Evolutionary conservation across 2,888 invertebrate genomes (phyloP).

Genomic region (Entomobrya proxima): DNA sequence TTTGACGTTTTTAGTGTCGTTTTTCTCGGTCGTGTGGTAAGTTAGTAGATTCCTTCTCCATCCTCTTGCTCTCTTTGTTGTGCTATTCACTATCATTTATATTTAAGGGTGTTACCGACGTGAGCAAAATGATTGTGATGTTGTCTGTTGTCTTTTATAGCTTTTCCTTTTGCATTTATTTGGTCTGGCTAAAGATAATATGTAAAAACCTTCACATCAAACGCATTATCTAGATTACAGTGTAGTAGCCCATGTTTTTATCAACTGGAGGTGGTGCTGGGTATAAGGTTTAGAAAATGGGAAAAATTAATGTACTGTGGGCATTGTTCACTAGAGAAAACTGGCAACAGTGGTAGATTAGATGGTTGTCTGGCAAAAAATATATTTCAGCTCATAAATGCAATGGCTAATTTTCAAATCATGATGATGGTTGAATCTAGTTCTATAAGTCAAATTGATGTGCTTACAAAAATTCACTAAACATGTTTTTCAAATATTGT

Average conservation of each 20-base stretch:
- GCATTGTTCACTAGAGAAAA: too few species aligned
- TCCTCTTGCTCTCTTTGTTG: background rate
- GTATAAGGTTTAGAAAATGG: too few species aligned
- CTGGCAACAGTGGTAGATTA: too few species aligned
- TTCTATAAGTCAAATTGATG: background rate
- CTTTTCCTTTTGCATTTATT: background rate
- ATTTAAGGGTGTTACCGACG: constrained; percentile 10
- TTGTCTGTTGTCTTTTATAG: background rate
- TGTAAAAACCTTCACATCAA: too few species aligned
- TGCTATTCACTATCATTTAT: background rate
- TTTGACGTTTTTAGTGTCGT: too few species aligned
- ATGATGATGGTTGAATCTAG: background rate
- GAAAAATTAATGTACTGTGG: background rate
- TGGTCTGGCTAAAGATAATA: too few species aligned
- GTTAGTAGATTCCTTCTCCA: too few species aligned
- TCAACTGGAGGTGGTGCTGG: too few species aligned
- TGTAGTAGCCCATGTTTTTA: too few species aligned
- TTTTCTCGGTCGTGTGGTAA: too few species aligned
- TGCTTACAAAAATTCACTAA: background rate
- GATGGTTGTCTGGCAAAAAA: too few species aligned
- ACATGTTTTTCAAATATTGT: background rate
- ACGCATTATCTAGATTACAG: too few species aligned
- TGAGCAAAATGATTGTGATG: background rate
- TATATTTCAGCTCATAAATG: background rate
- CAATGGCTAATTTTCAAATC: constrained; percentile 3